Evolutionary conservation across 2,113 vertebrate genomes (phyloP).

Genomic region (Mustelus asterias): DNA sequence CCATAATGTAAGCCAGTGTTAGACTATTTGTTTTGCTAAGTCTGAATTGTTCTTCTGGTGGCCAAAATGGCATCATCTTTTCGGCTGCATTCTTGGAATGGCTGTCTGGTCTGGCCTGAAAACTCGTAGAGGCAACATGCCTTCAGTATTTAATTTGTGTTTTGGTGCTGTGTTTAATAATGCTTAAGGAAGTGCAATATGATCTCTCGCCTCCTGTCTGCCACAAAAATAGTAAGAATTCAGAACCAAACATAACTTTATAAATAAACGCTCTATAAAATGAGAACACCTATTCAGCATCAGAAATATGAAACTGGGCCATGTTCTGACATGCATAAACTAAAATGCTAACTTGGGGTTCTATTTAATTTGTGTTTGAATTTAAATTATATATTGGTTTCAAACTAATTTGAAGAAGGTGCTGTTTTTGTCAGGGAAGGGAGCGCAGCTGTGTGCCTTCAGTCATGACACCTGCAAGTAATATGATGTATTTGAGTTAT

Average conservation of each 20-base stretch:
- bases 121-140: constrained; percentile 16
- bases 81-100: neutral
- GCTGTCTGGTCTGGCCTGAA: neutral
- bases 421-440: neutral
- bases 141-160: constrained; percentile 16
- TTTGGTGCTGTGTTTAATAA: neutral
- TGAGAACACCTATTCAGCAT: neutral
- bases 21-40: neutral
- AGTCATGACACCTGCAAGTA: neutral
- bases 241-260: constrained; percentile 23
- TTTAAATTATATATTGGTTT: neutral
- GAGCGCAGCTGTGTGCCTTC: neutral
- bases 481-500: neutral
- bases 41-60: neutral
- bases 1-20: neutral
- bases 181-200: neutral
- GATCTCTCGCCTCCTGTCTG: neutral
- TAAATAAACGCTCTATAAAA: neutral
- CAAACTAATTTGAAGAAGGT: neutral
- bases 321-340: neutral
- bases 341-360: neutral
- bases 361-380: constrained; percentile 2
- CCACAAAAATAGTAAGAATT: constrained; percentile 34
- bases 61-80: neutral
- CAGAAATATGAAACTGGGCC: neutral